Percentiles rank a stretch among this genome's conserved stretches.
These are phyloP conservation scores for Limnodromus scolopaceus DNA, from an alignment of 2,797 vertebrate species.

Conservation along the genomic window DNA sequence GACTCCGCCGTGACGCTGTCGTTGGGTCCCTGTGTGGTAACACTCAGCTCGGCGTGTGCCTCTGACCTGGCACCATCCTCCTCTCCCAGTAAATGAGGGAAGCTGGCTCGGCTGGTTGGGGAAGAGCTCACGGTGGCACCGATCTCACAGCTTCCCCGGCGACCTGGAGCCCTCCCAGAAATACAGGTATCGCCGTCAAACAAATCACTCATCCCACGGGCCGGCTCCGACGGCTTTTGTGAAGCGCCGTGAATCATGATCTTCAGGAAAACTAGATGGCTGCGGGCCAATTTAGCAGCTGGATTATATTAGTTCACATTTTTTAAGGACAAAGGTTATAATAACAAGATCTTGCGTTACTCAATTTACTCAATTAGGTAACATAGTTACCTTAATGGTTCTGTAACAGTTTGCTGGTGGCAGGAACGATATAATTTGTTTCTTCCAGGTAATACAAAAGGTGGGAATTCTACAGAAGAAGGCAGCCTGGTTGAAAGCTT, in stretches of 20 bases:
- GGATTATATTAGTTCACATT: constrained; percentile 46
- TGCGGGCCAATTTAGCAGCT: constrained; percentile 31
- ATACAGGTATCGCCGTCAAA: background rate
- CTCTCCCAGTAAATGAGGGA: background rate
- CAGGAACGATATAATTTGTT: background rate
- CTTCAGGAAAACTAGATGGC: constrained; percentile 49
- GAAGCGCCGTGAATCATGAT: constrained; percentile 28
- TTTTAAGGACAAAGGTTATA: constrained; percentile 61
- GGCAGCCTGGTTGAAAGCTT: background rate
- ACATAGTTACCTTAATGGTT: constrained; percentile 17
- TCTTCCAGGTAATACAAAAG: background rate
- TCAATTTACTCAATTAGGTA: constrained; percentile 35
- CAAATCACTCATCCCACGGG: constrained; percentile 10
- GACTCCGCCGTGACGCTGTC: background rate
- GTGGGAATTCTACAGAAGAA: background rate
- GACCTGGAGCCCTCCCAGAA: constrained; percentile 25
- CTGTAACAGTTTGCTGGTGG: background rate
- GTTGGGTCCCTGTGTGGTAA: background rate
- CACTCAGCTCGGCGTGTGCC: background rate
- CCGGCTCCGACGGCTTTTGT: background rate
- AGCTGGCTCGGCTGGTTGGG: constrained; percentile 41
- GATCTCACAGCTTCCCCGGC: constrained; percentile 13
- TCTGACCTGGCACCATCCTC: background rate
- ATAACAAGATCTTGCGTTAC: constrained; percentile 5
- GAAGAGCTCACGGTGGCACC: constrained; percentile 27